Conservation (phyloP, 2,888 invertebrate genomes). For the Tetropium fuscum region DNA sequence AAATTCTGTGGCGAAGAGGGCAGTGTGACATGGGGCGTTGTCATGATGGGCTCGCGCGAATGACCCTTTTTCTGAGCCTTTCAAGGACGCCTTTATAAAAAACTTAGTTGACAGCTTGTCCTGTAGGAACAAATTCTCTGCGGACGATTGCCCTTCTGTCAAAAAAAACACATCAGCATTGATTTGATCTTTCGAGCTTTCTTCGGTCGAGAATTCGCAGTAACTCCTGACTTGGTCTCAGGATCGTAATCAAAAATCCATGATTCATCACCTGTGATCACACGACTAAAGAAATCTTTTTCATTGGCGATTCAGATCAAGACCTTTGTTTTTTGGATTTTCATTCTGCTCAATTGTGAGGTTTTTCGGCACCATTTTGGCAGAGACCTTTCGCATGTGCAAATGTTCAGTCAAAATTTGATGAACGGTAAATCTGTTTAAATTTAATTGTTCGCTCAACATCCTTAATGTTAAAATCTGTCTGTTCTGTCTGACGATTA, state of each 20-base stretch:
- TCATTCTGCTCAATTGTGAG: neutral
- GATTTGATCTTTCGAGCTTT: conserved; percentile 13
- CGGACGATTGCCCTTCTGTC: conserved; percentile 20
- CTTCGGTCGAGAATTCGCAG: conserved; percentile 4
- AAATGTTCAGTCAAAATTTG: too few relatives aligned
- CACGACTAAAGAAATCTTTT: conserved; percentile 46
- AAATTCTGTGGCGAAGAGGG: conserved; percentile 11
- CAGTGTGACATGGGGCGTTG: conserved; percentile 2
- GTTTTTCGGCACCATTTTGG: conserved; percentile 1
- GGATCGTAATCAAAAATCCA: conserved; percentile 17
- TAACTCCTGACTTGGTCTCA: conserved; percentile 8
- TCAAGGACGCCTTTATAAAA: conserved; percentile 13
- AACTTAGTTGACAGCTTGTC: too few relatives aligned
- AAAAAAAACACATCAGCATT: conserved; percentile 19
- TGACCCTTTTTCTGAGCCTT: conserved; percentile 19
- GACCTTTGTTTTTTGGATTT: too few relatives aligned
- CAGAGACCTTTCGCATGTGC: neutral
- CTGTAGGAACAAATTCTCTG: conserved; percentile 20
- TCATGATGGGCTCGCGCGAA: conserved; percentile 11
- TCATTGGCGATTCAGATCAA: neutral
- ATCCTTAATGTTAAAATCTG: neutral
- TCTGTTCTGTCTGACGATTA: too few relatives aligned
- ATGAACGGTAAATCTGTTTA: conserved; percentile 1
- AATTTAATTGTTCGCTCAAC: neutral
- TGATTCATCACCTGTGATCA: too few relatives aligned